Conservation (phyloP, 2,113 vertebrate genomes). For the Rhabdornis inornatus region DNA sequence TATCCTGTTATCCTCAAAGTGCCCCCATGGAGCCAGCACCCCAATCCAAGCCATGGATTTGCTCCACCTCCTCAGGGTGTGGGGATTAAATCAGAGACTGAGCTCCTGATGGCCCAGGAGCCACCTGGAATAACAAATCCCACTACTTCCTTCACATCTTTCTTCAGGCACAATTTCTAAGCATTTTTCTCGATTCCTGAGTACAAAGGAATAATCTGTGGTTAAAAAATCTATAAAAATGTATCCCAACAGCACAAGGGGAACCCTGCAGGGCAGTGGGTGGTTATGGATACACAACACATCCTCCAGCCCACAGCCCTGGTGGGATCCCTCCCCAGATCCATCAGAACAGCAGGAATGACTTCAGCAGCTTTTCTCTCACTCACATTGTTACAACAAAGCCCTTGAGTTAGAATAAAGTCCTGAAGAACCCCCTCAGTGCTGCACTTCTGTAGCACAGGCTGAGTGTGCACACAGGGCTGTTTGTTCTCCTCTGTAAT, state of each 20-base stretch:
- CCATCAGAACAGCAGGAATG: background rate
- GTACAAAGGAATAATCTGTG: background rate
- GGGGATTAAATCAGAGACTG: rapidly evolving
- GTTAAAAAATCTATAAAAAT: background rate
- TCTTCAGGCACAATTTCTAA: background rate
- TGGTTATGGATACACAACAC: background rate
- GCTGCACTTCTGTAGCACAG: background rate
- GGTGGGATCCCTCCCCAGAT: background rate
- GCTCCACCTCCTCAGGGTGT: no score
- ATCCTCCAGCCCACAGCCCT: background rate
- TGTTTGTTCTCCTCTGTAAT: background rate
- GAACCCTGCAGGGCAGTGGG: background rate
- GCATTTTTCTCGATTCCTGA: background rate
- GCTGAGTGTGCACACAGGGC: background rate
- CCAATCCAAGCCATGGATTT: no score
- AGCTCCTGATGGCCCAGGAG: background rate
- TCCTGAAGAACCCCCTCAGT: background rate
- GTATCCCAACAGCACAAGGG: rapidly evolving
- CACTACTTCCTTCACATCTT: background rate
- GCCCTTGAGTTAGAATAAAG: background rate
- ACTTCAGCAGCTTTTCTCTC: background rate
- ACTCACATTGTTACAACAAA: rapidly evolving
- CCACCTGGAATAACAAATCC: background rate
- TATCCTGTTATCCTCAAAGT: background rate
- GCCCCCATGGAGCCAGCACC: background rate